Percentiles rank a stretch among this genome's conserved stretches.
phyloP scores from a whole-genome alignment of 2,113 vertebrate genomes.

The Periophthalmodon schlosseri region DNA sequence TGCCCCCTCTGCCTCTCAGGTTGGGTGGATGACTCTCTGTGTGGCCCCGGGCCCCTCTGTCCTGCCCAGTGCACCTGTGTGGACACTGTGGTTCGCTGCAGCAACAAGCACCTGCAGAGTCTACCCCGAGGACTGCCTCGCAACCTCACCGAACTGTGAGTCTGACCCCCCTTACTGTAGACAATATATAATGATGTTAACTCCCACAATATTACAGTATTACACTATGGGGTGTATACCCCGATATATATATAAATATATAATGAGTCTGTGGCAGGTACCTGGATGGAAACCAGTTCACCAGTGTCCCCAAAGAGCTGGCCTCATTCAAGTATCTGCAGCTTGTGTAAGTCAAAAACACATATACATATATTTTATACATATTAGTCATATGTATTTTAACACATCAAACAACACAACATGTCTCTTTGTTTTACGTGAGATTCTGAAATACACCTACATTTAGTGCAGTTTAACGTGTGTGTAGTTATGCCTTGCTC shows the following conservation, averaged over 20 bases:
- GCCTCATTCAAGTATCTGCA: conserved; percentile 90
- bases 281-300: conserved; percentile 97
- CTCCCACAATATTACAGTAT: too few species aligned
- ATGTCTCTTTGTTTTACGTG: not conserved
- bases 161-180: too few species aligned
- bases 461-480: too few species aligned
- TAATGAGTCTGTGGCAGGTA: conserved; percentile 78
- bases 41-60: conserved; percentile 85
- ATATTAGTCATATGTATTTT: not conserved
- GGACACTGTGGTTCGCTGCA: conserved; percentile 94
- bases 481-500: not conserved
- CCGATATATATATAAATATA: too few species aligned
- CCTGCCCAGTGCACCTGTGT: conserved; percentile 90
- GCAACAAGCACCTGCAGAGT: conserved; percentile 91
- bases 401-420: not conserved
- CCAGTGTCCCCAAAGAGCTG: conserved; percentile 85
- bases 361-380: not conserved
- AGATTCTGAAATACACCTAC: not conserved
- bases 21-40: conserved; percentile 86
- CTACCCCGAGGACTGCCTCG: conserved; percentile 91
- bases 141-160: conserved; percentile 97
- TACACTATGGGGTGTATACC: too few species aligned
- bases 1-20: conserved; percentile 32
- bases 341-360: conserved; percentile 85
- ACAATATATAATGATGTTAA: too few species aligned